phyloP scores from a whole-genome alignment of 2,797 vertebrate species.

The Coranthus polyacanthus region DNA sequence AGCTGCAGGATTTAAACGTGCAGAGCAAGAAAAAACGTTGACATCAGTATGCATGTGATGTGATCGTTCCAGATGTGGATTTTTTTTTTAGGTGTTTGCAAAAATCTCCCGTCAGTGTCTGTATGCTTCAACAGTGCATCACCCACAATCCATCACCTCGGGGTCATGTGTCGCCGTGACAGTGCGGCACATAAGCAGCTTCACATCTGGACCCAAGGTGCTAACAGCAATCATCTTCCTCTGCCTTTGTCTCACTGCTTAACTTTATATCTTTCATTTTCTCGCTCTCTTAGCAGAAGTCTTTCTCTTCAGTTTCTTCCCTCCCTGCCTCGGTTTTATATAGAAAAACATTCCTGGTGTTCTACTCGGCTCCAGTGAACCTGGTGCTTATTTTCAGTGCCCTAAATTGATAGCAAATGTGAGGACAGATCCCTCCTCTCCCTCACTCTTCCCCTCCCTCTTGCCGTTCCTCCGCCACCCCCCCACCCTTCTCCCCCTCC shows the following conservation, averaged over 20 bases:
- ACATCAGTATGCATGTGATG: constrained; percentile 23
- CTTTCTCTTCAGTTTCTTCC: constrained; percentile 33
- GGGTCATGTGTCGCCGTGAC: constrained; percentile 58
- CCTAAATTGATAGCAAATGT: constrained; percentile 90
- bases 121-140: neutral
- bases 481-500: constrained; percentile 39
- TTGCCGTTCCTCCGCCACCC: constrained; percentile 24
- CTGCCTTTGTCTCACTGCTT: constrained; percentile 20
- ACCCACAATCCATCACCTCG: constrained; percentile 7
- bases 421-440: constrained; percentile 81
- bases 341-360: constrained; percentile 88
- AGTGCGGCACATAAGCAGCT: constrained; percentile 55
- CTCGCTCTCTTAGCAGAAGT: constrained; percentile 22
- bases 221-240: constrained; percentile 32
- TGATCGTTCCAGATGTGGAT: constrained; percentile 29
- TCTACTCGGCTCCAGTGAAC: constrained; percentile 81
- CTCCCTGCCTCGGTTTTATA: constrained; percentile 77
- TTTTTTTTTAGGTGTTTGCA: constrained; percentile 18
- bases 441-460: constrained; percentile 50
- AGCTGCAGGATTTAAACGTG: constrained; percentile 1
- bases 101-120: neutral
- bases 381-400: constrained; percentile 87
- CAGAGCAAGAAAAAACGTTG: neutral
- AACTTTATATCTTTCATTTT: constrained; percentile 43
- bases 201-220: constrained; percentile 78